Percentiles rank a stretch among this genome's conserved stretches.
phyloP scores from a whole-genome alignment of 2,797 vertebrate species.

The Sus cebifrons region DNA sequence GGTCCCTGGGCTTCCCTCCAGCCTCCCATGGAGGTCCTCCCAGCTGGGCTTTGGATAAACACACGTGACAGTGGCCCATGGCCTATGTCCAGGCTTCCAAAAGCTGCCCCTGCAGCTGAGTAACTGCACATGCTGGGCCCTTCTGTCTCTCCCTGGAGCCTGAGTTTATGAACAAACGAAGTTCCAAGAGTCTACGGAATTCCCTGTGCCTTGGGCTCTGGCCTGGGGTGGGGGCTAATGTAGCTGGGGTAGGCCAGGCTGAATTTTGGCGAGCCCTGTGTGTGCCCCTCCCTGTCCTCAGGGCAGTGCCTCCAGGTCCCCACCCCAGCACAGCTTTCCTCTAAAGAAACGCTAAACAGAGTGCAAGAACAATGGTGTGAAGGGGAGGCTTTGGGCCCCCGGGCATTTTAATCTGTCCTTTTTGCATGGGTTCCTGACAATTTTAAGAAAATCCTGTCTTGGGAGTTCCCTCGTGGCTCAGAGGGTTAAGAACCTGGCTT shows the following conservation, averaged over 20 bases:
- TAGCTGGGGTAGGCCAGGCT: neutral
- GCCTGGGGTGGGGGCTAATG: neutral
- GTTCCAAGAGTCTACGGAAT: neutral
- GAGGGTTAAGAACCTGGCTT: too few species aligned
- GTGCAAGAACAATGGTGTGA: neutral
- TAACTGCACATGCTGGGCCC: rapidly evolving
- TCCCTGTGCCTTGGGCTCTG: neutral
- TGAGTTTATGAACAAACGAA: neutral
- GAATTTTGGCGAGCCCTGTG: neutral
- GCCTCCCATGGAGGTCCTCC: neutral
- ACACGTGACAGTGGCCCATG: neutral
- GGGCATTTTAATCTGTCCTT: neutral
- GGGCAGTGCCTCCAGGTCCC: neutral
- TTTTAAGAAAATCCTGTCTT: neutral
- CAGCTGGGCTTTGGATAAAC: neutral
- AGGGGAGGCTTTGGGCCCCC: neutral
- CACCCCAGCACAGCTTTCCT: neutral
- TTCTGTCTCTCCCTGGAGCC: neutral
- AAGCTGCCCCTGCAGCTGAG: neutral
- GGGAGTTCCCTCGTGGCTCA: too few species aligned
- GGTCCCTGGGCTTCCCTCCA: neutral
- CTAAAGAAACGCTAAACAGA: neutral
- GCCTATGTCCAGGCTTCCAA: neutral
- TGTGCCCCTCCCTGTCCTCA: too few species aligned
- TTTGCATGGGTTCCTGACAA: neutral